Evolutionary conservation across 2,113 vertebrate species (phyloP).

Genomic region (Callaeas wilsoni): DNA sequence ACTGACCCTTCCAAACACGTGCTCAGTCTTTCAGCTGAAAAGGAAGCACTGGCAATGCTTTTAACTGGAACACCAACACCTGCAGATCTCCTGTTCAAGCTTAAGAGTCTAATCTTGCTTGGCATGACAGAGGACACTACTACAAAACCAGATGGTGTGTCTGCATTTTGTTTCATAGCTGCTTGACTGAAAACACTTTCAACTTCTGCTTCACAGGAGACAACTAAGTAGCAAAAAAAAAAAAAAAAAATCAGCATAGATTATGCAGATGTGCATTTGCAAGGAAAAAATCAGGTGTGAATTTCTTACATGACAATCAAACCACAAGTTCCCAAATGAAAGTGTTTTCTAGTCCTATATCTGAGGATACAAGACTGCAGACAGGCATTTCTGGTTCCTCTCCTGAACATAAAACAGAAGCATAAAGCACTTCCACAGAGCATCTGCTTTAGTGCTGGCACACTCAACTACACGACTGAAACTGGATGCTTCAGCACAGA

Average conservation of each 20-base stretch:
- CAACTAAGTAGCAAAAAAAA: background rate
- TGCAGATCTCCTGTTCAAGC: background rate
- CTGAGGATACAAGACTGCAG: background rate
- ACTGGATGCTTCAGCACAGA: background rate
- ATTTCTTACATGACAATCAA: background rate
- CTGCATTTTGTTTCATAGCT: background rate
- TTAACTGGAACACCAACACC: background rate
- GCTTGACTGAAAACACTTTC: background rate
- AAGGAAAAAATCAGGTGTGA: background rate
- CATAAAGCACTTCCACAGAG: background rate
- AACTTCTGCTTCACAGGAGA: background rate
- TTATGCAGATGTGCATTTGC: background rate
- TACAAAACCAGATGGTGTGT: background rate
- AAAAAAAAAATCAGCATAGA: background rate
- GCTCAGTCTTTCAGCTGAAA: background rate
- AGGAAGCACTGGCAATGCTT: background rate
- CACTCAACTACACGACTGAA: background rate
- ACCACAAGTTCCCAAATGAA: background rate
- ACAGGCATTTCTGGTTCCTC: background rate
- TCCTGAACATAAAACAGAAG: background rate
- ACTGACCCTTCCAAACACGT: background rate
- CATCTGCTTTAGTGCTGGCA: background rate
- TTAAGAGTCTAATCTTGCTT: background rate
- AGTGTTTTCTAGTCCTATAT: background rate
- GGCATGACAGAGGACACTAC: background rate